These are phyloP conservation scores for Lathronympha strigana DNA, from an alignment of 2,888 invertebrate species.

Conservation along the genomic window DNA sequence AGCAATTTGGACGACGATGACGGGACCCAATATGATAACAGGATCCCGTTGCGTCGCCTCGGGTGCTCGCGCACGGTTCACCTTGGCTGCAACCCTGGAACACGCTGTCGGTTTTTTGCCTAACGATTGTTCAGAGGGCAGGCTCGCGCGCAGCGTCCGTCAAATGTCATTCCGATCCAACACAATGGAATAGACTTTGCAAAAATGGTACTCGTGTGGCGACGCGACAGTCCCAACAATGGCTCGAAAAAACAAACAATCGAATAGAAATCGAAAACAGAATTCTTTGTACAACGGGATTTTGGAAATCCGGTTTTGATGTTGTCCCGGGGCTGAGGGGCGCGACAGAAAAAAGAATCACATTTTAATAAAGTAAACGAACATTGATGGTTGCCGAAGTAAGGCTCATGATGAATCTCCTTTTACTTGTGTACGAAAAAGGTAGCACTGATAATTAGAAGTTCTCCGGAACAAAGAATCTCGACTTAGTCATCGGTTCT, in stretches of 20 bases:
- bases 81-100: slow-evolving; percentile 50
- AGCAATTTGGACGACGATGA: slow-evolving; percentile 76
- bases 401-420: slow-evolving; percentile 33
- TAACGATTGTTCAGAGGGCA: slow-evolving; percentile 47
- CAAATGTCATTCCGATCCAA: slow-evolving; percentile 76
- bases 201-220: slow-evolving; percentile 81
- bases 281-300: slow-evolving; percentile 81
- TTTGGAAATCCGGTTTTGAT: slow-evolving; percentile 82
- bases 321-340: slow-evolving; percentile 67
- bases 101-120: slow-evolving; percentile 58
- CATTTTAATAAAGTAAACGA: slow-evolving; percentile 38
- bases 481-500: slow-evolving; percentile 30
- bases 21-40: slow-evolving; percentile 78
- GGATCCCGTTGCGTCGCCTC: slow-evolving; percentile 80
- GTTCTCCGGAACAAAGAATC: slow-evolving; percentile 32
- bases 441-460: slow-evolving; percentile 32
- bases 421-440: slow-evolving; percentile 29
- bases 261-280: slow-evolving; percentile 83
- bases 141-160: slow-evolving; percentile 64
- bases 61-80: slow-evolving; percentile 53
- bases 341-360: slow-evolving; percentile 48
- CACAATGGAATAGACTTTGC: slow-evolving; percentile 80
- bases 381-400: slow-evolving; percentile 32
- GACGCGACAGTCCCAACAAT: slow-evolving; percentile 73
- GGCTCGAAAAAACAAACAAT: slow-evolving; percentile 80